Evolutionary conservation across 2,888 invertebrate genomes (phyloP), one percentile per base, ranked within the genome.

Genomic region (Euplexia lucipara): DNA sequence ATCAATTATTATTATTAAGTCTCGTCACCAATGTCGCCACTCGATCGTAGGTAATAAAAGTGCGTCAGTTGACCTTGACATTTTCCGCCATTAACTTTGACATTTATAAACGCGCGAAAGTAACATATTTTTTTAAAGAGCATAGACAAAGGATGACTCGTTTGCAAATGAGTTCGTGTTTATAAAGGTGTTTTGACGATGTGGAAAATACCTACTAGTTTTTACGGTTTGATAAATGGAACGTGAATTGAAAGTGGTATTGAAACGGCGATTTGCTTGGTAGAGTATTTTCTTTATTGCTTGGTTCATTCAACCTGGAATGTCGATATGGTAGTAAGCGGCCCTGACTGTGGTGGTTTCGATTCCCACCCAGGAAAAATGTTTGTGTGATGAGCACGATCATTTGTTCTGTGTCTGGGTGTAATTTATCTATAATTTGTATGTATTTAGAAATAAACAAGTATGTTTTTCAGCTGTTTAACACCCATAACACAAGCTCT

Each of bases 41-140:
- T 52, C 54, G 30, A 54, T 63, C 6, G 7, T 18, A 44, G 1
- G 8, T 34, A 70, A 54, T 48, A 75, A 58, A 78, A 70, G 70
- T 78, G 52, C 71, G 60, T 66, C 63, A 51, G 12, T 58, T 60
- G 74, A 71, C 82, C 82, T 79, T 82, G 82, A 74, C 82, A 78
- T 82, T 82, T 82, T 5, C 51, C 65, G 72, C 64, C 63, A 54
- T 65, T 68, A 67, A 18, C 44, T 16, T 59, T 81, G 83, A 82
- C 83, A 82, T 82, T 82, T 82, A 74, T 49, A 70, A 63, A 51
- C 60, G 75, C 78, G 79, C 79, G 81, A 81, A 78, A 75, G 70
- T 51, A 32, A 57, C 26, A 39, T 62, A n/a, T 26, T 26, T 64
- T 64, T 67, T 59, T 70, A 68, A 62, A 67, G 61, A 67, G 65